A percentile compares a stretch with the other conserved stretches of the same genome.
phyloP scores from a whole-genome alignment of 2,113 vertebrate genomes.

The Poeciliopsis prolifica region DNA sequence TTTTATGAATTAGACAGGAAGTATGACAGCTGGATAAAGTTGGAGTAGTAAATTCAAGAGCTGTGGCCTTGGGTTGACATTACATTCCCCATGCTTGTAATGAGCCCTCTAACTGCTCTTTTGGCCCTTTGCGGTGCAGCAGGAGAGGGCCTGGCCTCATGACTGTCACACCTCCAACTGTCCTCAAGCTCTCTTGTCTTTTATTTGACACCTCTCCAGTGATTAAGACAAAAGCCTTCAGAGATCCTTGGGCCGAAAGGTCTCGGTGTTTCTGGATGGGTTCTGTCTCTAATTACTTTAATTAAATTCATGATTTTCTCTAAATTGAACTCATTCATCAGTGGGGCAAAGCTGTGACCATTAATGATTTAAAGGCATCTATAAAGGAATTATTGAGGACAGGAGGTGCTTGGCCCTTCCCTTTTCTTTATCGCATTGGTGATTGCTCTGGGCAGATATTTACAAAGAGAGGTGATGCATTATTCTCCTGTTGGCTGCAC shows the following conservation, averaged over 20 bases:
- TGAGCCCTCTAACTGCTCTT: conserved; percentile 65
- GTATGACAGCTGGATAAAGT: conserved; percentile 63
- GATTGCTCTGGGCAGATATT: conserved; percentile 70
- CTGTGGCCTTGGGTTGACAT: conserved; percentile 75
- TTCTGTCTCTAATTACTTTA: conserved; percentile 76
- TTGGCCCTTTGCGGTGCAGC: conserved; percentile 39
- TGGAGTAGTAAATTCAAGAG: conserved; percentile 61
- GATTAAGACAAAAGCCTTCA: conserved; percentile 78
- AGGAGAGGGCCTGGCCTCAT: conserved; percentile 20
- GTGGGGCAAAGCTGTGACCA: conserved; percentile 56
- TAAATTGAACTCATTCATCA: conserved; percentile 81
- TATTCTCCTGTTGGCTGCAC: conserved; percentile 40
- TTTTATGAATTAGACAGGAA: conserved; percentile 63
- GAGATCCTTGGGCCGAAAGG: conserved; percentile 63
- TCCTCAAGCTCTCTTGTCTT: conserved; percentile 64
- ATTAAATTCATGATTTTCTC: conserved; percentile 79
- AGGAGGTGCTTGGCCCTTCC: conserved; percentile 57
- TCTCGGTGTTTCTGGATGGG: conserved; percentile 58
- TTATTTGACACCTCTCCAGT: conserved; percentile 65
- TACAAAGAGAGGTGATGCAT: conserved; percentile 47
- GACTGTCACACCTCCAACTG: conserved; percentile 63
- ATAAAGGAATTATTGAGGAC: conserved; percentile 75
- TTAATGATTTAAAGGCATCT: conserved; percentile 81
- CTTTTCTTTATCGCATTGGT: conserved; percentile 58
- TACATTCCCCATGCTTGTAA: conserved; percentile 69